Base-by-base conservation (phyloP, 2,113 vertebrate species). In the Cercocebus atys region DNA sequence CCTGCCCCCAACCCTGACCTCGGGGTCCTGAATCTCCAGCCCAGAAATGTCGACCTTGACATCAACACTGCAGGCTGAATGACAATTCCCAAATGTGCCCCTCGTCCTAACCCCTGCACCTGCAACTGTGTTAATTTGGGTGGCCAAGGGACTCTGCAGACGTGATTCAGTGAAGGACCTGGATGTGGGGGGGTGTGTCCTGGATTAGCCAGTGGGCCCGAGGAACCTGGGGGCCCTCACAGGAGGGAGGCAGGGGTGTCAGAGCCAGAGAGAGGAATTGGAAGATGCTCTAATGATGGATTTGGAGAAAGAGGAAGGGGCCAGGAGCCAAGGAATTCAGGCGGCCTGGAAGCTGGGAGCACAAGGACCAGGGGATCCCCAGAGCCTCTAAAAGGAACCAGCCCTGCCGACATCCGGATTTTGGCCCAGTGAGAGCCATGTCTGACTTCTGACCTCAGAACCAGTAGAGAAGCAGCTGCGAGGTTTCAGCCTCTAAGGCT, bases 341-440 rank as follows among this genome's bases (percentile, higher is more conserved):
- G 61, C 2, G 0, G 61, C 61, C 61, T 64, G 13, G 27, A 64
- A 73, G 22, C 38, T 3, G 43, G 75, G 14, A 47, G 13, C 22
- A 23, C 23, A 45, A 27, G 23, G 23, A 45, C 40, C 25, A 12
- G 38, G 73, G 40, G 14, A 12, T 38, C 30, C 11, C 3, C 27
- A 5, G 23, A 43, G 30, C 38, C n/a, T n/a, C 68, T n/a, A 11
- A 45, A 10, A 14, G 82, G 64, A 23, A 13, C 3, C 73, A 35
- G 83, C 78, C 22, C 70, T 2, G 27, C 13, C 8, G 0, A 45
- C 66, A 23, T 38, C 12, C 8, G 0, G 14, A 23, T 23, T 8
- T 20, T 4, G 11, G n/a, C 38, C 52, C 38, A 3, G 16, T 2
- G 10, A 73, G 64, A 18, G 52, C 68, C 70, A 0, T 0, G 2